Conservation (phyloP, 1,140 invertebrate genomes). For the Drosophila burlai region DNA sequence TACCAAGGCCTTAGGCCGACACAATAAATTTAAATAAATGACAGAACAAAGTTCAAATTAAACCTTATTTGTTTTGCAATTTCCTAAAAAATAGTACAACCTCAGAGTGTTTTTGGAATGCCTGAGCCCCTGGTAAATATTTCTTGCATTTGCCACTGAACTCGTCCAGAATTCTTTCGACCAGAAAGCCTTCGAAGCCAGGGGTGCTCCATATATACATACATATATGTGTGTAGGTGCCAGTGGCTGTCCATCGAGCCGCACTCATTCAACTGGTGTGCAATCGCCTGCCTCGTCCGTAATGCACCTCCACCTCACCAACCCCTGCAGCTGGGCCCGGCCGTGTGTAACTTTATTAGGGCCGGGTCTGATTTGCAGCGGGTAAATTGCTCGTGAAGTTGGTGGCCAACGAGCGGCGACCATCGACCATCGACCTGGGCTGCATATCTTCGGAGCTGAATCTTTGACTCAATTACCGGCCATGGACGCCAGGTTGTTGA, state of each 20-base stretch:
- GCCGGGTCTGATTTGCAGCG: conserved; percentile 38
- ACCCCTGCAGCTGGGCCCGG: conserved; percentile 25
- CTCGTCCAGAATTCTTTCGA: not conserved
- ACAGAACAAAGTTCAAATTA: not conserved
- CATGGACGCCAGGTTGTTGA: conserved; percentile 26
- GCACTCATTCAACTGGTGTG: conserved; percentile 69
- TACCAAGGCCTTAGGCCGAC: not conserved
- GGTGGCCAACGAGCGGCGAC: conserved; percentile 15
- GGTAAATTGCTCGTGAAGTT: conserved; percentile 53
- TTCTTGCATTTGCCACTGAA: conserved; percentile 7
- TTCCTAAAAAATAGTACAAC: not conserved
- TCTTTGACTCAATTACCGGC: conserved; percentile 65
- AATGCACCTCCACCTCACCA: conserved; percentile 34
- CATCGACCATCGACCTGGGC: conserved; percentile 5
- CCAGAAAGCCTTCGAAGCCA: not conserved
- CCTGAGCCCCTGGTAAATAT: not conserved
- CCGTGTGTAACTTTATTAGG: conserved; percentile 61
- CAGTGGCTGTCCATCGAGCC: conserved; percentile 17
- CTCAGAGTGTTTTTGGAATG: not conserved
- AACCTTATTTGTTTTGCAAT: not conserved
- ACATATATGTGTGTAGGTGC: not conserved
- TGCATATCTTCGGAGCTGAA: conserved; percentile 36
- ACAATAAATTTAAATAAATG: no score
- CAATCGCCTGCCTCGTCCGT: conserved; percentile 51
- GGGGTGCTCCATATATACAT: not conserved